Conservation (phyloP, 2,797 vertebrate species). For the Pseudomugil tenellus region DNA sequence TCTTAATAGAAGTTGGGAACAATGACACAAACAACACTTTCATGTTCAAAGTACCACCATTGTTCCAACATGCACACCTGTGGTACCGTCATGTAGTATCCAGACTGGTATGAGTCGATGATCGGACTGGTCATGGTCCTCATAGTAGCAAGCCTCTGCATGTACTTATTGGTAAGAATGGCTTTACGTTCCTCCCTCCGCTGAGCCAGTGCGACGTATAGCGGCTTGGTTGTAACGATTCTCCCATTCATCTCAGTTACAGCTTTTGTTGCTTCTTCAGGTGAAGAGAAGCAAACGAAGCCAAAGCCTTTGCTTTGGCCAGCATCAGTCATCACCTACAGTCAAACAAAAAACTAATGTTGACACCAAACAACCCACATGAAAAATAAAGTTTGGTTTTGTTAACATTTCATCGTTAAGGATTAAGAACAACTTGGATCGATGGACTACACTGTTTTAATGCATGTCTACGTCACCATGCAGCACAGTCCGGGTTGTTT, state of each 20-base stretch:
- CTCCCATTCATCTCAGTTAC: constrained; percentile 98
- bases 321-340: constrained; percentile 95
- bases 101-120: constrained; percentile 88
- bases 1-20: background rate
- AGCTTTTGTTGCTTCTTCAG: constrained; percentile 98
- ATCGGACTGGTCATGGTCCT: constrained; percentile 85
- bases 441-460: too few relatives aligned
- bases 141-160: constrained; percentile 91
- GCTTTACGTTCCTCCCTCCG: constrained; percentile 97
- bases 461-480: too few relatives aligned
- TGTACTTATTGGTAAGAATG: constrained; percentile 96
- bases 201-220: constrained; percentile 95
- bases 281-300: constrained; percentile 98
- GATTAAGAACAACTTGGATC: too few relatives aligned
- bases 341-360: background rate
- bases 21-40: background rate
- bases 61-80: constrained; percentile 81
- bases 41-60: background rate
- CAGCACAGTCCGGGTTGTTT: too few relatives aligned
- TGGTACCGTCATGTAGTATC: constrained; percentile 89
- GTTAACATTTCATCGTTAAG: too few relatives aligned
- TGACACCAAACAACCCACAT: background rate
- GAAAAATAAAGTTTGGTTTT: too few relatives aligned
- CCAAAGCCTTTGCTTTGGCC: constrained; percentile 97
- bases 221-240: constrained; percentile 94